These are phyloP conservation scores for Discoglossus pictus DNA, from an alignment of 2,797 vertebrate genomes.

Conservation along the genomic window DNA sequence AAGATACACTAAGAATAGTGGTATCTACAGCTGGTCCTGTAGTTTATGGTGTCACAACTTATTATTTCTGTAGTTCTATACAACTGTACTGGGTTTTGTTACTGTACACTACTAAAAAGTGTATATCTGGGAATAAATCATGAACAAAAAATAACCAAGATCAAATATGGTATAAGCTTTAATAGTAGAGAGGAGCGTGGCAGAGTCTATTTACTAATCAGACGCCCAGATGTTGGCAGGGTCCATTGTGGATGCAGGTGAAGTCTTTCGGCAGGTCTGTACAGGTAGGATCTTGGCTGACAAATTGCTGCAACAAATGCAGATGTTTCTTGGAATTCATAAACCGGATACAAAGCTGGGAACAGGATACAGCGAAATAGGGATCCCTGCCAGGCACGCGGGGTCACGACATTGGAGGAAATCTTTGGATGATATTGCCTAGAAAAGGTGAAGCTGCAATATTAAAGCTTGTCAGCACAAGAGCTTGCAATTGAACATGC, in stretches of 20 bases:
- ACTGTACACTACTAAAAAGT: too few species aligned
- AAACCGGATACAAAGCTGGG: constrained; percentile 71
- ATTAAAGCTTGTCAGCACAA: not conserved
- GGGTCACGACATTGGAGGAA: not conserved
- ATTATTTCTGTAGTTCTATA: too few species aligned
- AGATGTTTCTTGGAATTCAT: constrained; percentile 81
- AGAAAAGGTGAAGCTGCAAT: not conserved
- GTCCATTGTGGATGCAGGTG: not conserved
- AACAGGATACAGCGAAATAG: constrained; percentile 62
- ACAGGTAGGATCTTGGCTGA: constrained; percentile 70
- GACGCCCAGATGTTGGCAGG: too few species aligned
- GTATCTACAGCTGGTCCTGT: too few species aligned
- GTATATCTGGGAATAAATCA: too few species aligned
- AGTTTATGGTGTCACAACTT: too few species aligned
- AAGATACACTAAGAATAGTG: too few species aligned
- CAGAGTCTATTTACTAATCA: too few species aligned
- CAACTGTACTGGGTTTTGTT: too few species aligned
- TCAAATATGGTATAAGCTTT: too few species aligned
- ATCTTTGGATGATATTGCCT: not conserved
- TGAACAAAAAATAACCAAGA: too few species aligned
- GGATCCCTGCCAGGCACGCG: constrained; percentile 6
- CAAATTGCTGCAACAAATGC: constrained; percentile 56
- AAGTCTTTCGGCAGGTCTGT: constrained; percentile 46
- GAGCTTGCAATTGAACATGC: constrained; percentile 7
- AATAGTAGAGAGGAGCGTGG: too few species aligned